Base-by-base conservation (phyloP, 2,888 invertebrate genomes). In the Desoria tigrina region DNA sequence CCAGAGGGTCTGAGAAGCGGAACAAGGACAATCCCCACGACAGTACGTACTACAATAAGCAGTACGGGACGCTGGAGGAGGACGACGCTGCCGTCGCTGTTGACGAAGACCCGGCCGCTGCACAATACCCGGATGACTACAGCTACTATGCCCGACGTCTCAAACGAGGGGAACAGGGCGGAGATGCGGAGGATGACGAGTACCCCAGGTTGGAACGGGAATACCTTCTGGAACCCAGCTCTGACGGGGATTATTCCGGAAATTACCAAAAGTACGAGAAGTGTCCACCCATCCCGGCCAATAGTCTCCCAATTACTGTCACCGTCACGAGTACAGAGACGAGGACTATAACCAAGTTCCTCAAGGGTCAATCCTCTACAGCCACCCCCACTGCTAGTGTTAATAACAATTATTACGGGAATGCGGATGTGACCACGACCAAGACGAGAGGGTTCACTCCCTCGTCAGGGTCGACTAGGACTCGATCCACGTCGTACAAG, bases 121-220 rank as follows among this genome's bases (percentile, higher is more conserved):
- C 56, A 3, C 71, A 69, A 51, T 72, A 69, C 54, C 62, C 69
- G 2, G 71, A 72, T 58, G 72, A 72, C 39, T 72, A 72, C 56
- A 66, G 67, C 32, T 72, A 69, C 45, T 72, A 72, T 50, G 63
- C 66, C 2, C 51, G 72, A 53, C 53, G 71, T 26, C 51, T 72
- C 4, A 72, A 72, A 26, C 69, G 72, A 9, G 72, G 72, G 14
- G 72, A 72, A 23, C 72, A 69, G 28, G 63, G 60, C 26, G 66
- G 65, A 4, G 71, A 68, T 37, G 49, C 18, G 14, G 37, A 26
- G 11, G 59, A 59, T 6, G 21, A 57, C 11, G 42, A 57, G 23
- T 9, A n/a, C 27, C 2, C 49, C 2, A 16, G 18, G 37, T 24
- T 54, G 16, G 60, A 54, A 3, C 27, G 65, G 9, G 72, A 69